A percentile compares a stretch with the other conserved stretches of the same genome.
Evolutionary conservation across 2,888 invertebrate species (phyloP).

Genomic region (Cephus pulcher): DNA sequence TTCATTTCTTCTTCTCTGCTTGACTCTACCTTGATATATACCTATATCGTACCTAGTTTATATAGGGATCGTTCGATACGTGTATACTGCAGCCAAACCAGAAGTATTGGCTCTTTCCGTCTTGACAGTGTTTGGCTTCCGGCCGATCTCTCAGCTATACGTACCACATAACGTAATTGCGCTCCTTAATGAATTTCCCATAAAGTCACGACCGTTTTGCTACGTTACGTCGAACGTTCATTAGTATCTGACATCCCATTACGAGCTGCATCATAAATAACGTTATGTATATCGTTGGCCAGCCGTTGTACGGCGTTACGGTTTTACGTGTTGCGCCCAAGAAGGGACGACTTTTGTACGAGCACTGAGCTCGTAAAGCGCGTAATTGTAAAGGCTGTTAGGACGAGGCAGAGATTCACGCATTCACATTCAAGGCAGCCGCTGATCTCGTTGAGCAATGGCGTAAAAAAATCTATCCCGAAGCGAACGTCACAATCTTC

Average conservation of each 20-base stretch:
- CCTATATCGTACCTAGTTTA: neutral
- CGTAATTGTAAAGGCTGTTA: constrained; percentile 45
- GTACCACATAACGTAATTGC: neutral
- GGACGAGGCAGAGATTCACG: constrained; percentile 16
- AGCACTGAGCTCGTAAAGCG: constrained; percentile 46
- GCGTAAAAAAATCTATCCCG: neutral
- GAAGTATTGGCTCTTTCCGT: neutral
- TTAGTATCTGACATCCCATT: constrained; percentile 62
- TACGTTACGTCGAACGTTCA: constrained; percentile 51
- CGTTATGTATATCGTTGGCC: constrained; percentile 19
- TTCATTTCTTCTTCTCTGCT: neutral
- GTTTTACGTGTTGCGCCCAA: constrained; percentile 42
- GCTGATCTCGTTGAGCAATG: neutral
- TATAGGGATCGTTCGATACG: neutral
- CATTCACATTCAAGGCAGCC: neutral
- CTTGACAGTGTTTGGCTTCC: neutral
- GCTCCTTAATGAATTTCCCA: constrained; percentile 20
- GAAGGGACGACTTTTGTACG: constrained; percentile 29
- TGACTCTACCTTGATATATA: neutral
- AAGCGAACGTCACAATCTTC: neutral
- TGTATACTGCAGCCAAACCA: neutral
- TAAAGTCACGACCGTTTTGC: constrained; percentile 18
- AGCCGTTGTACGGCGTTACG: constrained; percentile 33
- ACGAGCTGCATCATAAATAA: constrained; percentile 58
- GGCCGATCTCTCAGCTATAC: neutral